These are phyloP conservation scores for Agrochola circellaris DNA, from an alignment of 2,888 invertebrate genomes.

Conservation along the genomic window DNA sequence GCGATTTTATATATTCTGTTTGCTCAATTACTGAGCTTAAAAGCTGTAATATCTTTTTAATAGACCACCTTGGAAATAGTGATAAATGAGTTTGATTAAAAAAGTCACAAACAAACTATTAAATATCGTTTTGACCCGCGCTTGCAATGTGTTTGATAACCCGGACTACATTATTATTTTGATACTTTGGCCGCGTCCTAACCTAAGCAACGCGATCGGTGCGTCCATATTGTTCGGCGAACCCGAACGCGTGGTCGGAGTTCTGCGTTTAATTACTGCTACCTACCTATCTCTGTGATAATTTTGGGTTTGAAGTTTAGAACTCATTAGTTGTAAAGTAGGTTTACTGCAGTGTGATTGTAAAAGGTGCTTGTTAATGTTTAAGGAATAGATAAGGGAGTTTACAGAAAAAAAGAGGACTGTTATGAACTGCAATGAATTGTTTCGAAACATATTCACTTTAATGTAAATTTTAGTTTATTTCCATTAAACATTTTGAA, in stretches of 20 bases:
- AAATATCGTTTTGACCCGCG: constrained; percentile 41
- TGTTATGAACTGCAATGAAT: neutral
- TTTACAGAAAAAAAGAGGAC: neutral
- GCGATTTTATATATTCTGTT: constrained; percentile 27
- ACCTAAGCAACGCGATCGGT: too few relatives aligned
- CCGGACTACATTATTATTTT: constrained; percentile 37
- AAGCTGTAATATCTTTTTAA: constrained; percentile 66
- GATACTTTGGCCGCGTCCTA: constrained; percentile 7
- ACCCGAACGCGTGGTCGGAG: too few relatives aligned
- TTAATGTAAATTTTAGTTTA: neutral
- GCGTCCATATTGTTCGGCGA: too few relatives aligned
- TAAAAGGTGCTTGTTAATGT: constrained; percentile 12
- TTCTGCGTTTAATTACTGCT: constrained; percentile 22
- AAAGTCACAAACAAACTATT: constrained; percentile 51
- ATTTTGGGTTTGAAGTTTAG: constrained; percentile 6
- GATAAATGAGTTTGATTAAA: constrained; percentile 61
- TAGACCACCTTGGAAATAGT: constrained; percentile 63
- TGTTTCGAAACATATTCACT: neutral
- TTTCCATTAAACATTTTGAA: neutral
- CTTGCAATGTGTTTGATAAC: constrained; percentile 47
- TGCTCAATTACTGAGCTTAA: constrained; percentile 52
- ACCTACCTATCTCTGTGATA: constrained; percentile 17
- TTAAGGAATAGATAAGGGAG: neutral
- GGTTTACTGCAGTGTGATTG: constrained; percentile 14
- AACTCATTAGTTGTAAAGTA: constrained; percentile 26